Conservation (phyloP, 2,797 vertebrate genomes). For the Luscinia luscinia region DNA sequence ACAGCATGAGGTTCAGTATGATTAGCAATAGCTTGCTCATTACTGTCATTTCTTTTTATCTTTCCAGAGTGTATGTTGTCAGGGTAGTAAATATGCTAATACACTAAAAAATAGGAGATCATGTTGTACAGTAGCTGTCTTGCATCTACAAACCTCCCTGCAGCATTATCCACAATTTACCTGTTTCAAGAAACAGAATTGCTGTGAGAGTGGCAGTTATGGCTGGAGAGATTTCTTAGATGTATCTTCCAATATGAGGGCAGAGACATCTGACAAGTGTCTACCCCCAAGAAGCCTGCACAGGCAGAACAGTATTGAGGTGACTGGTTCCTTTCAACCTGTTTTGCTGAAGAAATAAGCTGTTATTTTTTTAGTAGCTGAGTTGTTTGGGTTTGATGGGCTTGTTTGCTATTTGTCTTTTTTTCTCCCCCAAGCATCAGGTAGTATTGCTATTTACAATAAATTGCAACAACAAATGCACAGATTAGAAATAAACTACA, state of each 20-base stretch:
- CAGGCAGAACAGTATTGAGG: background rate
- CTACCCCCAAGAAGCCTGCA: background rate
- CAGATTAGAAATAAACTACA: background rate
- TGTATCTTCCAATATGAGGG: background rate
- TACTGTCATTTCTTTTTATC: background rate
- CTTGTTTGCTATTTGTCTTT: background rate
- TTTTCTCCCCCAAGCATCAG: background rate
- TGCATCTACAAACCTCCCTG: background rate
- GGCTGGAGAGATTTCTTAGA: background rate
- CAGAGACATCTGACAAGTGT: background rate
- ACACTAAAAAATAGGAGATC: background rate
- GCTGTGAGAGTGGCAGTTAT: background rate
- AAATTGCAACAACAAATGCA: constrained; percentile 13
- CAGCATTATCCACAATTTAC: background rate
- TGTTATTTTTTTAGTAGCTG: background rate
- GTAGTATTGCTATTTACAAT: constrained; percentile 8
- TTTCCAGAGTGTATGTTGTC: background rate
- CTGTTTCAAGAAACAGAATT: background rate
- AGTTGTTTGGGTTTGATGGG: background rate
- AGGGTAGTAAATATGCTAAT: background rate
- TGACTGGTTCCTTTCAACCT: background rate
- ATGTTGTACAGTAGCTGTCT: background rate
- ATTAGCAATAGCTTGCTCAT: background rate
- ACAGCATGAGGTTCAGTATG: background rate
- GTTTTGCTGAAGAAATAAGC: constrained; percentile 21